A percentile compares a stretch with the other conserved stretches of the same genome.
Evolutionary conservation across 1,140 invertebrate species (phyloP).

Genomic region (Armadillidium nasatum): DNA sequence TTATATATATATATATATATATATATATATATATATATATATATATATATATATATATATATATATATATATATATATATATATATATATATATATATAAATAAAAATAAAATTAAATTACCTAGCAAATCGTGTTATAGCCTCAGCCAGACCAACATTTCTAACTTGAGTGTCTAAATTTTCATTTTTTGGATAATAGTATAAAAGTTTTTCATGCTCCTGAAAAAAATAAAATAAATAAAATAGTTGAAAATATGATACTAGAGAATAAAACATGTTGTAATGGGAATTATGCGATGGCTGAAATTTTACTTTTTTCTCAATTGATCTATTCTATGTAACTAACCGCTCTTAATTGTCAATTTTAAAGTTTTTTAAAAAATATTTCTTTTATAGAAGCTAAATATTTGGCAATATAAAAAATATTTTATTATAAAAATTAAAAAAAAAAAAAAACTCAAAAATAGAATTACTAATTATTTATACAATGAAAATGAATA

Average conservation of each 20-base stretch:
- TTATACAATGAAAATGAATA: no score
- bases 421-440: no score
- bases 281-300: no score
- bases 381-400: no score
- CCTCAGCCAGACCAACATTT: slow-evolving; percentile 84
- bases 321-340: no score
- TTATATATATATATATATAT: background rate
- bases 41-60: background rate
- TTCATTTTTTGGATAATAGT: slow-evolving; percentile 71
- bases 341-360: no score
- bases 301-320: no score
- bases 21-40: background rate
- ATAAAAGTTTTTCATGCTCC: slow-evolving; percentile 86
- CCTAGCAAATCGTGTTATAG: slow-evolving; percentile 86
- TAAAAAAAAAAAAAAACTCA: no score
- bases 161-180: slow-evolving; percentile 78
- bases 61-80: background rate
- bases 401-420: no score
- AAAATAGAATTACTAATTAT: no score
- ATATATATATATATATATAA: background rate
- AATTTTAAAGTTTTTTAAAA: no score
- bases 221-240: slow-evolving; percentile 54
- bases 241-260: slow-evolving; percentile 13
- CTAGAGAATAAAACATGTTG: no score
- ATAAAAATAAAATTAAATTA: slow-evolving; percentile 53